These are phyloP conservation scores for Stichopus chloronotus DNA, from an alignment of 35 echinoderm and acorn worm genomes.

Conservation along the genomic window DNA sequence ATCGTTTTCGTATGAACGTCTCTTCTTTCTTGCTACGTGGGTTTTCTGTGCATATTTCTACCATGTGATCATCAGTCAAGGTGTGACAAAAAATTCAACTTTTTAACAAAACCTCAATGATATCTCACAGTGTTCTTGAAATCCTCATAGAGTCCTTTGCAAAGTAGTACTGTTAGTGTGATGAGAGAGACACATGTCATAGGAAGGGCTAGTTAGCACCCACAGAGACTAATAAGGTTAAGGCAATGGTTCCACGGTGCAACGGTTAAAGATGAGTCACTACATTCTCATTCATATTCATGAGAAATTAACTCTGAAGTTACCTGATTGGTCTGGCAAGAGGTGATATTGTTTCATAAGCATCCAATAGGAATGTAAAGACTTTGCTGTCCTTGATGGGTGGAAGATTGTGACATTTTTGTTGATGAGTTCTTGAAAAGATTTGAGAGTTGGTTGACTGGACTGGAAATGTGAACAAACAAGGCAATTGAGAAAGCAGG, in stretches of 20 bases:
- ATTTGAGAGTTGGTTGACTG: constrained; percentile 81
- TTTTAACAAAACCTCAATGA: too few species aligned
- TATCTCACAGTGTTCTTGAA: too few species aligned
- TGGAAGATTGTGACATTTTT: constrained; percentile 81
- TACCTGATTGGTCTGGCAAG: constrained; percentile 95
- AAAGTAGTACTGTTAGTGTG: too few species aligned
- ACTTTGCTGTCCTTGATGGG: constrained; percentile 83
- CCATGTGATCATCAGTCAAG: too few species aligned
- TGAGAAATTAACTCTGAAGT: not conserved
- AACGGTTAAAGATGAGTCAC: not conserved
- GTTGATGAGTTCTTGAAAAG: constrained; percentile 90
- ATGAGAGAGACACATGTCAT: too few species aligned
- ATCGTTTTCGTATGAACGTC: not conserved
- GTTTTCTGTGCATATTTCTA: too few species aligned
- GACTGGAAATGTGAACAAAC: constrained; percentile 54
- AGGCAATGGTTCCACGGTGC: not conserved
- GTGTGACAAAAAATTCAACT: too few species aligned
- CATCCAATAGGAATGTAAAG: constrained; percentile 82
- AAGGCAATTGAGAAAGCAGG: not conserved
- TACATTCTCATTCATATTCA: not conserved
- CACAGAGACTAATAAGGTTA: too few species aligned
- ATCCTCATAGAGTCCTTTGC: too few species aligned
- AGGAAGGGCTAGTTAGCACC: too few species aligned
- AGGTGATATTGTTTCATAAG: constrained; percentile 99
- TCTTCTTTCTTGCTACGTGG: too few species aligned